These are phyloP conservation scores for Napeogenes inachia DNA, from an alignment of 2,888 invertebrate species.

Conservation along the genomic window DNA sequence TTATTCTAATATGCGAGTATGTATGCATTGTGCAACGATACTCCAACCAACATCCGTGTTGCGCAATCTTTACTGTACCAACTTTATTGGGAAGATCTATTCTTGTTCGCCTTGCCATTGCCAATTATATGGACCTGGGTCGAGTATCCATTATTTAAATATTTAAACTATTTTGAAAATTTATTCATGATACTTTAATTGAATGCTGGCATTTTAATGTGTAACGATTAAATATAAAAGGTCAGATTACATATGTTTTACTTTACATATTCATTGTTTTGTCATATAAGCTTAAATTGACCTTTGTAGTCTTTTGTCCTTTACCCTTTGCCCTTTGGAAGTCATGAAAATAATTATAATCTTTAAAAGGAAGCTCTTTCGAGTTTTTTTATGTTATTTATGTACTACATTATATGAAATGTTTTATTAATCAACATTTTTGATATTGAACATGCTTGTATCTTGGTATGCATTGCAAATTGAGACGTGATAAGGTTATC, in stretches of 20 bases:
- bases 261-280: too few species aligned
- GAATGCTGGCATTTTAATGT: slow-evolving; percentile 4
- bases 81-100: slow-evolving; percentile 70
- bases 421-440: too few species aligned
- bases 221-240: too few species aligned
- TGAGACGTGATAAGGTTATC: not conserved
- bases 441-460: too few species aligned
- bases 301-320: too few species aligned
- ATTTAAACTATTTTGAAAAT: not conserved
- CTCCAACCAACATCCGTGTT: slow-evolving; percentile 54
- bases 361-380: too few species aligned
- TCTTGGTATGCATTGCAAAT: not conserved
- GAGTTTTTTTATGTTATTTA: too few species aligned
- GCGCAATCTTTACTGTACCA: slow-evolving; percentile 52
- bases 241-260: too few species aligned
- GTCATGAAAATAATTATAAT: too few species aligned
- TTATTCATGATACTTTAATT: slow-evolving; percentile 4
- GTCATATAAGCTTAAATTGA: too few species aligned
- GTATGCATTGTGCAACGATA: slow-evolving; percentile 50
- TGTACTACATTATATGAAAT: too few species aligned
- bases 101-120: slow-evolving; percentile 43
- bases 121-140: slow-evolving; percentile 34
- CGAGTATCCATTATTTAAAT: not conserved
- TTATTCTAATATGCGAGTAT: slow-evolving; percentile 25
- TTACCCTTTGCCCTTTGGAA: too few species aligned